These are phyloP conservation scores for Galbula dea DNA, from an alignment of 2,113 vertebrate species.

Conservation along the genomic window DNA sequence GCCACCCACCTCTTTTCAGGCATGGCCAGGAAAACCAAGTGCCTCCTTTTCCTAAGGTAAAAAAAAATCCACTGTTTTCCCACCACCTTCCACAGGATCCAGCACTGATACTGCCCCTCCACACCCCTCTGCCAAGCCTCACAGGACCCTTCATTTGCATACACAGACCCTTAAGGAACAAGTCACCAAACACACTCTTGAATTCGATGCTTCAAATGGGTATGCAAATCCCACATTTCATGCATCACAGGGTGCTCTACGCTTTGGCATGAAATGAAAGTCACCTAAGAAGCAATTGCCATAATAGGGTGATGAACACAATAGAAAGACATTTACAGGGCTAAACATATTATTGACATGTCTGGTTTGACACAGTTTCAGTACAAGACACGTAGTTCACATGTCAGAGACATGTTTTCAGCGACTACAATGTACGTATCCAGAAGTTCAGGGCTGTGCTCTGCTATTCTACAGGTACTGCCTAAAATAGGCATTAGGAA, in stretches of 20 bases:
- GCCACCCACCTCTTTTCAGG: background rate
- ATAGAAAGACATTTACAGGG: background rate
- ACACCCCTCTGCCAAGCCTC: background rate
- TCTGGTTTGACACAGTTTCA: background rate
- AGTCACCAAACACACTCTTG: background rate
- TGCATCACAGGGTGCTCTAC: constrained; percentile 41
- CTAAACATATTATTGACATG: background rate
- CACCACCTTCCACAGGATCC: background rate
- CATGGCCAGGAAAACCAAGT: background rate
- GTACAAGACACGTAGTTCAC: background rate
- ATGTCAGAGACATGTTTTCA: background rate
- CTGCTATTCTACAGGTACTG: background rate
- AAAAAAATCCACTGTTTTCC: background rate
- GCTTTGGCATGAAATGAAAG: constrained; percentile 55
- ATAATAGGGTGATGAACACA: constrained; percentile 24
- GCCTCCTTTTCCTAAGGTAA: background rate
- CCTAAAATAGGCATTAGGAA: constrained; percentile 1
- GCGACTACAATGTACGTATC: background rate
- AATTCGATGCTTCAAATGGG: background rate
- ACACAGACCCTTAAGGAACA: background rate
- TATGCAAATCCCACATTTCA: constrained; percentile 65
- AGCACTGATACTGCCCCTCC: accelerated
- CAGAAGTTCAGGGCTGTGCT: background rate
- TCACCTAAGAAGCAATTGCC: constrained; percentile 45
- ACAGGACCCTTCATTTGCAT: background rate